These are phyloP conservation scores for Holacanthella duospinosa DNA, from an alignment of 2,888 invertebrate genomes.

Conservation along the genomic window DNA sequence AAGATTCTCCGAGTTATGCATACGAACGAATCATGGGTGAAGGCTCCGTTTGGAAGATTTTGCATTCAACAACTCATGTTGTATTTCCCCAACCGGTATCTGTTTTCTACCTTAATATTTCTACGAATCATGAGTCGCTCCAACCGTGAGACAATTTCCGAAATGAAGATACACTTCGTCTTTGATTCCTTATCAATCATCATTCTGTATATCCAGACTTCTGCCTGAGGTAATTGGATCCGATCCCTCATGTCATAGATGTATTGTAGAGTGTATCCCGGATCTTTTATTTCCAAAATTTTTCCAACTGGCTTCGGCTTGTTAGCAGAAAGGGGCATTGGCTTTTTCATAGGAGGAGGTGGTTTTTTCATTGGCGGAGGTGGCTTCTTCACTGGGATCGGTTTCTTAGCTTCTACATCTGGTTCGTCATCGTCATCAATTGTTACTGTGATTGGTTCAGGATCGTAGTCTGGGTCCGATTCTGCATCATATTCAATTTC, in stretches of 20 bases:
- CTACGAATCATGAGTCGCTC: conserved; percentile 13
- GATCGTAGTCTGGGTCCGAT: neutral
- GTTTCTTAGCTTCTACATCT: neutral
- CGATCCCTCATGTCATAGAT: neutral
- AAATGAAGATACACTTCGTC: neutral
- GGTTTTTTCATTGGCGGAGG: neutral
- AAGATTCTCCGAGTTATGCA: no score
- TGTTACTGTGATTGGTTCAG: neutral
- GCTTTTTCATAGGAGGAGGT: neutral
- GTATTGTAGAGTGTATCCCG: neutral
- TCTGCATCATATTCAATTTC: neutral
- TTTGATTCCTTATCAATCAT: conserved; percentile 2
- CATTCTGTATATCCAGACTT: neutral
- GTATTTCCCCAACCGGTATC: no score
- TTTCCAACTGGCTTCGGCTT: neutral
- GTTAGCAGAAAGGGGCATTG: neutral
- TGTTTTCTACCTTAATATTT: conserved; percentile 10
- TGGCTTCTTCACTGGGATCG: neutral
- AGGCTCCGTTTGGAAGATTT: no score
- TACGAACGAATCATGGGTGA: no score
- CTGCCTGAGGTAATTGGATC: neutral
- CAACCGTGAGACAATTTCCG: conserved; percentile 7
- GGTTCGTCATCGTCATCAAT: neutral
- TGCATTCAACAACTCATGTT: no score
- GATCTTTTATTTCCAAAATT: neutral